Conservation (phyloP, 1,140 invertebrate species). For the Eurytemora carolleeae region DNA sequence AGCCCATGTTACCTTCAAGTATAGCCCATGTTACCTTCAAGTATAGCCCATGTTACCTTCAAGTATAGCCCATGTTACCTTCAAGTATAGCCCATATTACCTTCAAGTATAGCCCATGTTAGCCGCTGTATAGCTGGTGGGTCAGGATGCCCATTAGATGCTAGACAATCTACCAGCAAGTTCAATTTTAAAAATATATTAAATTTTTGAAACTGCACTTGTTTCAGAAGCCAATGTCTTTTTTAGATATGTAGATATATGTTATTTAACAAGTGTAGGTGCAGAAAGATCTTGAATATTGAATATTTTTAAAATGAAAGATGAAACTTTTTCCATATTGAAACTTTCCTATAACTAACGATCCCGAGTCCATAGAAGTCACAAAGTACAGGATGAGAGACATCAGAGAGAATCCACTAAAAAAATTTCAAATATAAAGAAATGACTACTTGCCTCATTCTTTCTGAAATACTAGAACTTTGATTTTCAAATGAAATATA, state of each 20-base stretch:
- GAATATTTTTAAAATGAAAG: not conserved
- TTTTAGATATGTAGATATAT: not conserved
- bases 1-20: not conserved
- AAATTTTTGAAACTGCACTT: no score
- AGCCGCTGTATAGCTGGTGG: constrained; percentile 9
- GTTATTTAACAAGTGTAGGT: not conserved
- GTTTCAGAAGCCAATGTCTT: no score
- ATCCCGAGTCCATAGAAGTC: constrained; percentile 15
- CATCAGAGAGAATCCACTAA: constrained; percentile 6
- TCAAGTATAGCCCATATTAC: not conserved
- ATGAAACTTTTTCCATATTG: not conserved
- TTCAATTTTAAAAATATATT: not conserved
- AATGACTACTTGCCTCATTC: no score
- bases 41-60: not conserved
- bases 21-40: not conserved
- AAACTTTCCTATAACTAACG: constrained; percentile 5
- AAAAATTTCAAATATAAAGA: no score
- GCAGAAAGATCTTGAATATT: not conserved
- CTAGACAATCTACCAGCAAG: constrained; percentile 1
- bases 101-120: constrained; percentile 7
- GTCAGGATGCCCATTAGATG: constrained; percentile 12
- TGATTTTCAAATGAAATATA: no score
- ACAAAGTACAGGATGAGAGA: constrained; percentile 12
- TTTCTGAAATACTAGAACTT: no score
- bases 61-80: not conserved